These are phyloP conservation scores for Trisateles emortualis DNA, from an alignment of 2,888 invertebrate genomes.

Conservation along the genomic window DNA sequence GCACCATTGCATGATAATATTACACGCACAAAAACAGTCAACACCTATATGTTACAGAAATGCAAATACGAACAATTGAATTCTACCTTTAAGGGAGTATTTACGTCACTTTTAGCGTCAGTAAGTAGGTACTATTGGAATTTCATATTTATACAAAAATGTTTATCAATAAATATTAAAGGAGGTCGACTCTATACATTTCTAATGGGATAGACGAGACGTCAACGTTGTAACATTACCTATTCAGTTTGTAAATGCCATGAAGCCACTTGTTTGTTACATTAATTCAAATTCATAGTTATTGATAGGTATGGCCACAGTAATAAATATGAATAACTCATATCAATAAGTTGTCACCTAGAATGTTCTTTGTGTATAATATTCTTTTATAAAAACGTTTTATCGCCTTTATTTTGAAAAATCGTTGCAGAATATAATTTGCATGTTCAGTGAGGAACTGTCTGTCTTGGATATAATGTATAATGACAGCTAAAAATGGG, in stretches of 20 bases:
- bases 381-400: neutral
- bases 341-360: neutral
- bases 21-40: too few species aligned
- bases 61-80: neutral
- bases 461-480: too few species aligned
- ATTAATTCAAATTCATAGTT: conserved; percentile 35
- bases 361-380: neutral
- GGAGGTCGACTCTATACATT: conserved; percentile 56
- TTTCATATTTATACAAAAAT: conserved; percentile 46
- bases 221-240: conserved; percentile 48
- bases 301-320: conserved; percentile 19
- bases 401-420: too few species aligned
- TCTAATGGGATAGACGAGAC: conserved; percentile 52
- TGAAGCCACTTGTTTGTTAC: conserved; percentile 41
- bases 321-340: conserved; percentile 1
- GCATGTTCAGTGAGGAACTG: too few species aligned
- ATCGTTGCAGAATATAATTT: too few species aligned
- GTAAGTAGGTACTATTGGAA: conserved; percentile 8
- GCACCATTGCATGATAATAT: neutral
- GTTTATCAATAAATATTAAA: conserved; percentile 59
- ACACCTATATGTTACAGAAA: neutral
- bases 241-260: conserved; percentile 49
- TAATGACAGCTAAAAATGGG: too few species aligned
- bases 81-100: conserved; percentile 4
- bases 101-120: conserved; percentile 4